Evolutionary conservation across 30 jellyfish, hydroid and myxozoan species (phyloP).

Genomic region (Rhopilema esculentum): DNA sequence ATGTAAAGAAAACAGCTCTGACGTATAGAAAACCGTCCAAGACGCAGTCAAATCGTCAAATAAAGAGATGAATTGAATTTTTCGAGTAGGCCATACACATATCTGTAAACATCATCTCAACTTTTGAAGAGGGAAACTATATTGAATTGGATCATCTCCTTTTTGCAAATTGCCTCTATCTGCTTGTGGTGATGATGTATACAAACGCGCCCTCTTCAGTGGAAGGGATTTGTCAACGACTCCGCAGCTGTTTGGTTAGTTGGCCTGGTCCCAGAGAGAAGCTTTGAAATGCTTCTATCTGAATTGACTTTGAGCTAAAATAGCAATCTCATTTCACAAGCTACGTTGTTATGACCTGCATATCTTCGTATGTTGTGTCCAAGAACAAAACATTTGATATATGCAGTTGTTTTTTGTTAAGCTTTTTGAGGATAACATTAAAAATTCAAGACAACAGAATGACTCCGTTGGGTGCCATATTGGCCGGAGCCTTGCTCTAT

Average conservation of each 20-base stretch:
- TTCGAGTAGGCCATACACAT: neutral
- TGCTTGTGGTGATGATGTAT: neutral
- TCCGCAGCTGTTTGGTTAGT: too few species aligned
- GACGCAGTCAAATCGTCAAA: neutral
- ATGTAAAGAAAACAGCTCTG: too few species aligned
- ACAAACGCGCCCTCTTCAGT: too few species aligned
- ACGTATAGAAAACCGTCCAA: too few species aligned
- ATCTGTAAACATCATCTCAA: neutral
- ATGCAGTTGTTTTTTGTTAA: constrained; percentile 29
- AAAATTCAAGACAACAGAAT: constrained; percentile 35
- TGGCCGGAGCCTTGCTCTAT: constrained; percentile 55
- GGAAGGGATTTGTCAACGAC: too few species aligned
- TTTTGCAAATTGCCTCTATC: neutral
- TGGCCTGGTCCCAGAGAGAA: neutral
- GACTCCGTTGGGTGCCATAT: constrained; percentile 56
- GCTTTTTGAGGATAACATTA: constrained; percentile 32
- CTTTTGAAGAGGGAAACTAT: neutral
- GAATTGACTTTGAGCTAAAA: neutral
- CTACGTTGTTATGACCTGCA: constrained; percentile 37
- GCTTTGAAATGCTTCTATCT: neutral
- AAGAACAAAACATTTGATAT: constrained; percentile 19
- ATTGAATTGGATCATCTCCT: neutral
- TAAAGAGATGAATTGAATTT: neutral
- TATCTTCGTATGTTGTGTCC: neutral
- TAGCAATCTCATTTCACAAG: neutral